Evolutionary conservation across 2,113 vertebrate genomes (phyloP).

Genomic region (Nerophis ophidion): DNA sequence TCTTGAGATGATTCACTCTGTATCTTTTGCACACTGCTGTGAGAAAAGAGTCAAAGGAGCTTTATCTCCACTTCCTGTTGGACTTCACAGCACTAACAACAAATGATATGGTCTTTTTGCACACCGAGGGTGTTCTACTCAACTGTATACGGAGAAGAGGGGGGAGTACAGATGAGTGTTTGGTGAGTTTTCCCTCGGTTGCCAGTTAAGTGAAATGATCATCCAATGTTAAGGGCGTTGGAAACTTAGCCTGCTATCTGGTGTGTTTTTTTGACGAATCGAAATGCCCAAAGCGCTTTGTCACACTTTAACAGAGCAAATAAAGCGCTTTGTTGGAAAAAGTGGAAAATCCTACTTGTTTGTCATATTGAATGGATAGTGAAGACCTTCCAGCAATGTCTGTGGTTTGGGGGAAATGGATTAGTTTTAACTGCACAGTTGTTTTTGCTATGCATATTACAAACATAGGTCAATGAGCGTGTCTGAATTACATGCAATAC

Average conservation of each 20-base stretch:
- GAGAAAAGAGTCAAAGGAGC: background rate
- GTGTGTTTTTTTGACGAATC: constrained; percentile 6
- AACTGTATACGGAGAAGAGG: constrained; percentile 51
- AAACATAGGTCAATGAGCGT: too few species aligned
- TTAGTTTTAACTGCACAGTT: too few species aligned
- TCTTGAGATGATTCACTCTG: constrained; percentile 1
- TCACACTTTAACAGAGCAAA: background rate
- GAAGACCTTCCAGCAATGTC: background rate
- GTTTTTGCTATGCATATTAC: too few species aligned
- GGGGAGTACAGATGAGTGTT: constrained; percentile 18
- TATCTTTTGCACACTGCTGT: constrained; percentile 2
- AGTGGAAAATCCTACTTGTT: constrained; percentile 1
- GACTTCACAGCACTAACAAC: constrained; percentile 8
- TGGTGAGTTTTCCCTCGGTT: constrained; percentile 49
- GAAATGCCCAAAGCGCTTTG: constrained; percentile 1
- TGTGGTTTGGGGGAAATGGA: too few species aligned
- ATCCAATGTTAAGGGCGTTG: background rate
- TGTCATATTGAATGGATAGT: background rate
- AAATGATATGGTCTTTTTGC: constrained; percentile 57
- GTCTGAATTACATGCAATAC: too few species aligned
- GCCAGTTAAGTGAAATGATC: constrained; percentile 9
- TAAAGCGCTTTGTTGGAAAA: background rate
- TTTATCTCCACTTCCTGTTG: constrained; percentile 3
- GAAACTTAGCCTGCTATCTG: background rate
- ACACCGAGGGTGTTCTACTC: constrained; percentile 53